Percentiles rank a stretch among this genome's conserved stretches.
phyloP scores from a whole-genome alignment of 2,888 invertebrate species.

The Cryptophagus acutangulus region DNA sequence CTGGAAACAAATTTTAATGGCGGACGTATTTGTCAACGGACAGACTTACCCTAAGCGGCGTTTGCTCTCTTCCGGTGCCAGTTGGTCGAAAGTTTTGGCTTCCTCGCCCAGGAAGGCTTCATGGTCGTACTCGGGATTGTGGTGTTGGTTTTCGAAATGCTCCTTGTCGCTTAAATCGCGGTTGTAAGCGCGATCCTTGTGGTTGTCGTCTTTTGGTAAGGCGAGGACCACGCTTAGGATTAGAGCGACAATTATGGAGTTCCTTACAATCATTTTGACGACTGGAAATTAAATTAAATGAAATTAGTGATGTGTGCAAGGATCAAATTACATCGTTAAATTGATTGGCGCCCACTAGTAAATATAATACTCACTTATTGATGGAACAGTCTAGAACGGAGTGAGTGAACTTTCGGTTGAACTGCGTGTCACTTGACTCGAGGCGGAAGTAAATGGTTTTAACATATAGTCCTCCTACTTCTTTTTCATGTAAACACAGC shows the following conservation, averaged over 20 bases:
- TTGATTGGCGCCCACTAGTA: no score
- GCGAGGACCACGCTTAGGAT: constrained; percentile 48
- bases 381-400: no score
- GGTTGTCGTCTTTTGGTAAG: constrained; percentile 71
- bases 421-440: no score
- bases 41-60: constrained; percentile 67
- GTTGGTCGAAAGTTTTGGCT: constrained; percentile 88
- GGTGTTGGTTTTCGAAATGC: constrained; percentile 75
- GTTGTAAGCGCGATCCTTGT: constrained; percentile 58
- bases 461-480: no score
- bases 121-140: constrained; percentile 90
- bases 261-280: constrained; percentile 19
- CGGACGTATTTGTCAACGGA: background rate
- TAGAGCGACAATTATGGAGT: constrained; percentile 8
- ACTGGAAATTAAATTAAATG: no score
- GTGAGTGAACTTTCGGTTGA: no score
- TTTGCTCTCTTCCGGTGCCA: constrained; percentile 92
- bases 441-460: no score
- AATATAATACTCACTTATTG: no score
- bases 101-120: constrained; percentile 94
- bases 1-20: constrained; percentile 59
- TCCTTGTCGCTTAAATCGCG: constrained; percentile 71
- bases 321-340: no score
- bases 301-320: no score
- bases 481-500: no score